Evolutionary conservation across 2,113 vertebrate species (phyloP), one percentile per base, ranked within the genome.

Genomic region (Chaenocephalus aceratus): DNA sequence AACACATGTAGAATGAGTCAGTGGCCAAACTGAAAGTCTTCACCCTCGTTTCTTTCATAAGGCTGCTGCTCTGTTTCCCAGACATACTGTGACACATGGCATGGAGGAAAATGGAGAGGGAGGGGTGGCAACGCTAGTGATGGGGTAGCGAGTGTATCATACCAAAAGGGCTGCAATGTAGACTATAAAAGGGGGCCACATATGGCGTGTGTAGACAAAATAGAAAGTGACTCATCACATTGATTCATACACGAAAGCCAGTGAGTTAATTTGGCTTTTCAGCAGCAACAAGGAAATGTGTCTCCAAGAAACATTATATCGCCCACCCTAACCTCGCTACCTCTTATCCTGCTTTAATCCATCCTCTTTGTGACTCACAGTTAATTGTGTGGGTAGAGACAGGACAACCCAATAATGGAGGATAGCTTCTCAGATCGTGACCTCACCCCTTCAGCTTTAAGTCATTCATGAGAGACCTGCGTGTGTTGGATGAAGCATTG

Each of bases 31-130:
- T 45, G 69, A 75, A 41, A 82, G 69, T 54, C 60, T 64, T 80
- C 45, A 41, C 18, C 26, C 45, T 71, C 10, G 15, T 51, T 53
- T 61, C 71, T 59, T 41, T 61, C 7, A 16, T 58, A 6, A 10
- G 41, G 54, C 54, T 34, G 76, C 53, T 12, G 68, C 73, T 77
- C 57, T 58, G 36, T 75, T 30, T 84, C 62, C 66, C 76, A 86
- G 84, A 88, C 75, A 65, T 60, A 12, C 36, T 48, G 86, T 86
- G 83, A 89, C 88, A 93, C 87, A 86, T 84, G 86, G 60, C 11
- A n/a, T 15, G 26, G 56, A 60, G 82, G 74, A 80, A 89, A 86
- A 73, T 56, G 49, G 30, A n/a, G 63, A 82, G 26, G 82, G 79
- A 52, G 70, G 71, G 64, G 68, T 2, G 14, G 12, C n/a, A 41